phyloP scores from a whole-genome alignment of 2,888 invertebrate species.

The Cryptocephalus moraei region DNA sequence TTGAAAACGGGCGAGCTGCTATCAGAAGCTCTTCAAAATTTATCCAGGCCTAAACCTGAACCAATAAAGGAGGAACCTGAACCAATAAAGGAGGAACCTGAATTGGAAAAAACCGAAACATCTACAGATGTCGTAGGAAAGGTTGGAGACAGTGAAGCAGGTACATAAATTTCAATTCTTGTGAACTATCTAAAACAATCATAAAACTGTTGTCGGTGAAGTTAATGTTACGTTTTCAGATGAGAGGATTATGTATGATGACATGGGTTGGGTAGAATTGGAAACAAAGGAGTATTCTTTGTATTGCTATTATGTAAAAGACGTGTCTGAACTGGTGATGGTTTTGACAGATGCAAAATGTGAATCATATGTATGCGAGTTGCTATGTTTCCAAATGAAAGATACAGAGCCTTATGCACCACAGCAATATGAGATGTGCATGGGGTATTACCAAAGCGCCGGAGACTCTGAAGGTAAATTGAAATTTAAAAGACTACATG shows the following conservation, averaged over 20 bases:
- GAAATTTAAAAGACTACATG: no score
- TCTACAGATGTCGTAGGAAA: no score
- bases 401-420: no score
- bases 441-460: conserved; percentile 19
- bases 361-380: conserved; percentile 16
- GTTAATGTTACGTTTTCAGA: conserved; percentile 4
- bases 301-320: conserved; percentile 2
- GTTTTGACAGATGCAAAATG: conserved; percentile 10
- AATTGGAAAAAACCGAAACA: no score
- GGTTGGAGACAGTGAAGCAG: no score
- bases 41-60: not conserved
- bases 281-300: not conserved
- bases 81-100: no score
- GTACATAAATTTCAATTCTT: no score
- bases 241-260: conserved; percentile 4
- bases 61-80: no score
- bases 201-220: no score
- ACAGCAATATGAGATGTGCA: conserved; percentile 13
- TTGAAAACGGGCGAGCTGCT: conserved; percentile 7
- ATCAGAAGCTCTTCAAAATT: conserved; percentile 3
- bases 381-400: no score
- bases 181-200: no score
- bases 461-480: conserved; percentile 14
- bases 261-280: conserved; percentile 13
- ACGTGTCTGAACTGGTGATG: conserved; percentile 1